Evolutionary conservation across 2,113 vertebrate genomes (phyloP), one percentile per base, ranked within the genome.

Genomic region (Oryzias celebensis): DNA sequence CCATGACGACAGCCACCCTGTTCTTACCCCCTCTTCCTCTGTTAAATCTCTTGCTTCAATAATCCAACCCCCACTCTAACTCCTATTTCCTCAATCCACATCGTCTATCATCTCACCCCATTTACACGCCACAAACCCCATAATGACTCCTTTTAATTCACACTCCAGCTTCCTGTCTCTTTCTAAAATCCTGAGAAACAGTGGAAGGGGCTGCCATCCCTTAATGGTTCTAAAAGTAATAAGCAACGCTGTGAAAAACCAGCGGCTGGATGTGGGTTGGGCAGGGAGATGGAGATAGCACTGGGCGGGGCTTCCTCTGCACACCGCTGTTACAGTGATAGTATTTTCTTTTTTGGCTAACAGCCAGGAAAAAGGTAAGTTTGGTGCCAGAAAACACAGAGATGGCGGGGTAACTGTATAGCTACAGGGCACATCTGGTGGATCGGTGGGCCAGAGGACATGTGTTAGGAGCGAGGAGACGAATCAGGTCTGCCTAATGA

Each of bases 351-450:
- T 62, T 80, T 73, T 70, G 55, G 58, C 20, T 8, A 73, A 71
- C 65, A 68, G 77, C 31, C 62, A 52, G 72, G 63, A 67, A 63
- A 83, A 79, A 79, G 74, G 74, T 65, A 52, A 48, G 49, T 10
- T 58, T 24, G 54, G 75, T 77, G 75, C 78, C 85, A 85, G 71
- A 74, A 71, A 75, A 68, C 59, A 69, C 67, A 74, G 43, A 67
- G 74, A 85, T 78, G 79, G 81, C 79, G 69, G 73, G 10, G 60
- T 0, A n/a, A 56, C 57, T 67, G 50, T 20, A 1, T 65, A 66
- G 88, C 88, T 73, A 71, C 71, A 26, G 84, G 88, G 83, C 83
- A 76, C 86, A 88, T 90, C 86, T 90, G 88, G 75, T 81, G 68
- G 85, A 90, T 81, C 78, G 46, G 66, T 54, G 70, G 71, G 74